phyloP scores from a whole-genome alignment of 2,113 vertebrate species.

The Philantomba maxwellii region DNA sequence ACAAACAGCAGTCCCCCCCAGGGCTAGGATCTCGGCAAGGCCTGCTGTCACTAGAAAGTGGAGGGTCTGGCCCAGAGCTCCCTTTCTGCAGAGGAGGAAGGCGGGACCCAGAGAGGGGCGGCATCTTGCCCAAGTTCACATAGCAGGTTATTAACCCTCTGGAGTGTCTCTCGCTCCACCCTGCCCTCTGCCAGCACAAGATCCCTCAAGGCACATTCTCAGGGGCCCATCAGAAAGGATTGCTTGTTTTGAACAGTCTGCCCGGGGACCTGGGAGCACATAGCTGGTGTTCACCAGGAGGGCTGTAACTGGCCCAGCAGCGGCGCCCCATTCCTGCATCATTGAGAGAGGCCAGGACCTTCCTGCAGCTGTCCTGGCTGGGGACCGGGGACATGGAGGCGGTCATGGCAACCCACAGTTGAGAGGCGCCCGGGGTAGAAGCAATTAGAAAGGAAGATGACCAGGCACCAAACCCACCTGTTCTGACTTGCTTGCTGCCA shows the following conservation, averaged over 20 bases:
- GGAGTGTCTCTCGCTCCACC: background rate
- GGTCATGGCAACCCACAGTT: background rate
- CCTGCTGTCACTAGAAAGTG: rapidly evolving
- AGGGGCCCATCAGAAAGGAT: background rate
- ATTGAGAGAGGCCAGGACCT: background rate
- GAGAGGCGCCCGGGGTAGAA: background rate
- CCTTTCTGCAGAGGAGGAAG: background rate
- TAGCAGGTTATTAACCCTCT: background rate
- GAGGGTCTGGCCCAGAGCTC: background rate
- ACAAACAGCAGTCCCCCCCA: background rate
- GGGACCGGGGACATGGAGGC: background rate
- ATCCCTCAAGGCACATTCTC: background rate
- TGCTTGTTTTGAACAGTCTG: too few relatives aligned
- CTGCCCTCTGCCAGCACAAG: background rate
- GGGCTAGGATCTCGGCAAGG: rapidly evolving
- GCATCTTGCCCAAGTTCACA: background rate
- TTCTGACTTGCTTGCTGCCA: background rate
- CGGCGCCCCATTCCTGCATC: background rate
- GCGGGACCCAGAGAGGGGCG: background rate
- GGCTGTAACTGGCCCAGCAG: background rate
- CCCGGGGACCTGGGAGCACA: background rate
- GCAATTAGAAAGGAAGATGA: background rate
- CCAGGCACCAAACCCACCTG: background rate
- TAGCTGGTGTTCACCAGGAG: too few relatives aligned
- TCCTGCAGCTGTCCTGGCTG: background rate